These are phyloP conservation scores for Pseudoips prasinana DNA, from an alignment of 2,888 invertebrate genomes.

Conservation along the genomic window DNA sequence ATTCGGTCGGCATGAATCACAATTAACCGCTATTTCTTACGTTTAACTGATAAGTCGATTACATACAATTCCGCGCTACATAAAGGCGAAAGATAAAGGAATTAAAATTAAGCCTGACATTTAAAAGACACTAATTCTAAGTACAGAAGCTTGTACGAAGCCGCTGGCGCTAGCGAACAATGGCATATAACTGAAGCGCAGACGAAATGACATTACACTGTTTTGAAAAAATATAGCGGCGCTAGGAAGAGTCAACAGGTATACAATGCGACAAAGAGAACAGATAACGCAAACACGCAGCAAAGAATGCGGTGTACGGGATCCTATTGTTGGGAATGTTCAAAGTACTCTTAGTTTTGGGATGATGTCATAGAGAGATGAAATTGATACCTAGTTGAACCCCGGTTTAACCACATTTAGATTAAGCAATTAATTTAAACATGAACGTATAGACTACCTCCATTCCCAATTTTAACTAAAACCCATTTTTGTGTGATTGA, in stretches of 20 bases:
- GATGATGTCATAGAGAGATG: constrained; percentile 31
- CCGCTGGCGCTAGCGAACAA: constrained; percentile 67
- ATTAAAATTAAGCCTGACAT: constrained; percentile 24
- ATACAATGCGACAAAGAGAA: constrained; percentile 48
- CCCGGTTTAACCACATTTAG: not conserved
- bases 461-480: no score
- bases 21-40: constrained; percentile 58
- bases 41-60: constrained; percentile 57
- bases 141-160: constrained; percentile 56
- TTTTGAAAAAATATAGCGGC: constrained; percentile 49
- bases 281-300: constrained; percentile 58
- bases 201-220: constrained; percentile 59
- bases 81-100: constrained; percentile 17
- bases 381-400: no score
- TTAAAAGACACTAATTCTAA: constrained; percentile 45
- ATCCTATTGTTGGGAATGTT: constrained; percentile 45
- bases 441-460: no score
- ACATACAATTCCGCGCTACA: constrained; percentile 45
- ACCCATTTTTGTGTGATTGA: no score
- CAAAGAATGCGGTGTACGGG: constrained; percentile 57
- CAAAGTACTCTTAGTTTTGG: constrained; percentile 32
- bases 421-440: no score
- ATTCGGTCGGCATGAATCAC: constrained; percentile 55
- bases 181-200: constrained; percentile 57
- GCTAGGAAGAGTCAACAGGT: constrained; percentile 67